Base-by-base conservation (phyloP, 2,113 vertebrate species). In the Seriola dumerili region DNA sequence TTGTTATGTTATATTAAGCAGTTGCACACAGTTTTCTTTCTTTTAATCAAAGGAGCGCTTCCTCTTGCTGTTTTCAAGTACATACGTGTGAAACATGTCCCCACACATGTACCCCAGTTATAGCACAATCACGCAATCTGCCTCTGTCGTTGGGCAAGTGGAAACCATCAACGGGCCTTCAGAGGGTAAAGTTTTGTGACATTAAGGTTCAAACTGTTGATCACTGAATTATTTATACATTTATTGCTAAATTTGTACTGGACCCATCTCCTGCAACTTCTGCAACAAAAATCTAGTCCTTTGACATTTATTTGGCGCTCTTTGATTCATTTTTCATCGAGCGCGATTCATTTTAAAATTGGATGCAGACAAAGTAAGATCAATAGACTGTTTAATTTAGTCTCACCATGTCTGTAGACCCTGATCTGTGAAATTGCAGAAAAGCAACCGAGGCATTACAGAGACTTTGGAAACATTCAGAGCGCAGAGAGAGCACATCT, bases 341-440 rank as follows among this genome's bases (percentile, higher is more conserved):
- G 73, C 63, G 58, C 61, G 42, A 85, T 63, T 74, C 65, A 88
- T 92, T 90, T 85, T 68, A 80, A 90, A 90, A 66, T 69, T 85
- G 67, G 68, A 70, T 84, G 77, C 85, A 78, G 86, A 89, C 83
- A 92, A 88, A 89, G 76, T 79, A 74, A 85, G 74, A 64, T 86
- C 85, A 89, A 90, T 78, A 86, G 79, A 87, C 75, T 72, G 79
- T 80, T 88, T 91, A 89, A 93, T 92, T 85, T 85, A 93, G 90
- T 90, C 84, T 83, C 78, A 55, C 52, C 4, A 16, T 89, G 81
- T 81, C 75, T 83, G 80, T 50, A 93, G 67, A 93, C 84, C 62
- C 64, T 89, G 77, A 88, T 80, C 84, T 92, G 87, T 90, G 89
- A 93, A 94, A 93, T 92, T 93, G 87, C 81, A 86, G 84, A 89